Percentiles rank a stretch among this genome's conserved stretches.
Conservation (phyloP, 2,113 vertebrate genomes). For the Phylloscopus whistleri region DNA sequence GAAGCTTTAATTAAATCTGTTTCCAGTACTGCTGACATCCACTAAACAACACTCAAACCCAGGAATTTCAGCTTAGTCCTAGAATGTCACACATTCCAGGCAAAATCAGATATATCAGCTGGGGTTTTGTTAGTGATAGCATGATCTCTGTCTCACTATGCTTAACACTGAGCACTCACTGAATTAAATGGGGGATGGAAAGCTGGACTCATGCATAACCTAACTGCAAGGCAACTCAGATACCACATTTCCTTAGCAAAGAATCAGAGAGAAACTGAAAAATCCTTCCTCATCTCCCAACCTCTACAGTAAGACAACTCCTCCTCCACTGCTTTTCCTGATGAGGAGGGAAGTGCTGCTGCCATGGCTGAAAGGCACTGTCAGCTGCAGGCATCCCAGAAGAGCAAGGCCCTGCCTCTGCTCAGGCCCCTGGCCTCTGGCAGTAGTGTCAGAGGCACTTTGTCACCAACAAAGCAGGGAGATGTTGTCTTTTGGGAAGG, state of each 20-base stretch:
- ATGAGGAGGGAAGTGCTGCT: neutral
- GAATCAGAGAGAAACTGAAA: neutral
- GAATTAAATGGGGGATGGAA: neutral
- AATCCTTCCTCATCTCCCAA: neutral
- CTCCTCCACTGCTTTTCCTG: neutral
- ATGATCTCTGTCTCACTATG: neutral
- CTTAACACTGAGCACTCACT: neutral
- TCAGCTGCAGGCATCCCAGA: neutral
- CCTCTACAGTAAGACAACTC: neutral
- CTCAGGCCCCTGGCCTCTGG: neutral
- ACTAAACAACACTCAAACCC: neutral
- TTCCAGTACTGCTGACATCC: neutral
- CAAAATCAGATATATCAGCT: neutral
- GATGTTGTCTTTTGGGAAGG: neutral
- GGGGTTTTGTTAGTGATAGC: neutral
- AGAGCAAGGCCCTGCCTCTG: neutral
- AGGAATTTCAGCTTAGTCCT: neutral
- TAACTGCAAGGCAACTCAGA: neutral
- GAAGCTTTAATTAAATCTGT: neutral
- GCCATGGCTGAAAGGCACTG: neutral
- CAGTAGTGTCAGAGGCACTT: neutral
- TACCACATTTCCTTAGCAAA: neutral
- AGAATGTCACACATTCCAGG: neutral
- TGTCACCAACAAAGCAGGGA: neutral
- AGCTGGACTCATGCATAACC: neutral